Conservation (phyloP, 2,888 invertebrate species). For the Rhyacophila evoluta region DNA sequence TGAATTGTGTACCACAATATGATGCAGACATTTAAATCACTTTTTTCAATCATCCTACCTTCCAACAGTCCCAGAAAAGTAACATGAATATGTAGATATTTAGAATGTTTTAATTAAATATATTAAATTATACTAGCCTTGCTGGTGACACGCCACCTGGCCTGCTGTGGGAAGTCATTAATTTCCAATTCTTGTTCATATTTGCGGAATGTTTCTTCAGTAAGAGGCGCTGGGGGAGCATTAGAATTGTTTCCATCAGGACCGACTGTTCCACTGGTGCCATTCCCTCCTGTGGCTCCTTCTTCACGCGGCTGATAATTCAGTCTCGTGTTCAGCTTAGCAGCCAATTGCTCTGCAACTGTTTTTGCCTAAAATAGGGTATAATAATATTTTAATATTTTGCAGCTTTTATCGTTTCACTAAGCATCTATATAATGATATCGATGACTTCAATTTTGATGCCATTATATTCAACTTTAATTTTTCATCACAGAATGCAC, state of each 20-base stretch:
- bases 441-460: no score
- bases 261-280: conserved; percentile 72
- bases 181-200: conserved; percentile 99
- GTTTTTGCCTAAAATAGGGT: conserved; percentile 78
- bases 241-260: conserved; percentile 57
- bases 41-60: no score
- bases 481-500: no score
- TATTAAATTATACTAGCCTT: conserved; percentile 74
- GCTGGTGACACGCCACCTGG: conserved; percentile 97
- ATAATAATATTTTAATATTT: no score
- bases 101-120: no score
- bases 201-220: conserved; percentile 84
- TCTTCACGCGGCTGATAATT: conserved; percentile 97
- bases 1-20: no score
- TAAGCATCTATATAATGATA: no score
- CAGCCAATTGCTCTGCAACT: conserved; percentile 96
- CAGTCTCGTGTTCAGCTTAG: conserved; percentile 94
- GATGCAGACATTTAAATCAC: no score
- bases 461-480: no score
- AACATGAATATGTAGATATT: no score
- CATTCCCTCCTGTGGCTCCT: conserved; percentile 67
- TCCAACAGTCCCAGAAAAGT: no score
- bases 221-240: conserved; percentile 60
- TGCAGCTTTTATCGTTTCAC: no score
- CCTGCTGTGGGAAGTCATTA: conserved; percentile 99